Evolutionary conservation across 1,140 invertebrate genomes (phyloP).

Genomic region (Tribolium castaneum): DNA sequence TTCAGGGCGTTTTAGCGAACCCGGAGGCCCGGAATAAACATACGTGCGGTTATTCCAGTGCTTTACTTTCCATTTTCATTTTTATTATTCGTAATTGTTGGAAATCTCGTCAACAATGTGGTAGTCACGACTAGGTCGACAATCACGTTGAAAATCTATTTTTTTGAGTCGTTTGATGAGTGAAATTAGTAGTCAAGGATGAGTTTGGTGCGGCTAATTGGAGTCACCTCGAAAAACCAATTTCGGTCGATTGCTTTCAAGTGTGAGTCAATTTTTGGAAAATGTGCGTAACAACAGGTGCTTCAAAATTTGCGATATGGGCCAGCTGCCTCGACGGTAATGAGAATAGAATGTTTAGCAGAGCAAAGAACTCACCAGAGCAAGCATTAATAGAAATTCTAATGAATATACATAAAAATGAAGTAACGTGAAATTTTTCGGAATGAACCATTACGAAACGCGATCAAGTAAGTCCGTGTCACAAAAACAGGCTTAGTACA

Average conservation of each 20-base stretch:
- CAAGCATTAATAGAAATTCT: constrained; percentile 44
- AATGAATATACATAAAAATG: constrained; percentile 21
- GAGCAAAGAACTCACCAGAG: constrained; percentile 47
- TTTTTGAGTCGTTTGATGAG: neutral
- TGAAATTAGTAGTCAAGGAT: neutral
- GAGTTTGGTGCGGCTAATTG: neutral
- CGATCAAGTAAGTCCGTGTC: neutral
- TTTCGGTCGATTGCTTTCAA: neutral
- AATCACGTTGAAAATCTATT: neutral
- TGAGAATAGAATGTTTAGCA: constrained; percentile 41
- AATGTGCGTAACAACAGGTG: neutral
- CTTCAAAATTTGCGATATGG: constrained; percentile 26
- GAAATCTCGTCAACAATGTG: neutral
- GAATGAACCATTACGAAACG: neutral
- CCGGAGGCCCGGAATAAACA: neutral
- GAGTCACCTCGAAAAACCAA: neutral
- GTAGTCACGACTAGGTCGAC: neutral
- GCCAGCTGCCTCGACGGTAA: constrained; percentile 24
- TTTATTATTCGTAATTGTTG: neutral
- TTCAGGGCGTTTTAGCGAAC: neutral
- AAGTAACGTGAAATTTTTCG: constrained; percentile 7
- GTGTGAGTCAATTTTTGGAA: neutral
- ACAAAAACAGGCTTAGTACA: neutral
- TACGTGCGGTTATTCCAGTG: neutral
- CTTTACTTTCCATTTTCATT: neutral